These are phyloP conservation scores for Dasypus novemcinctus DNA, from an alignment of 2,113 vertebrate species.

Conservation along the genomic window DNA sequence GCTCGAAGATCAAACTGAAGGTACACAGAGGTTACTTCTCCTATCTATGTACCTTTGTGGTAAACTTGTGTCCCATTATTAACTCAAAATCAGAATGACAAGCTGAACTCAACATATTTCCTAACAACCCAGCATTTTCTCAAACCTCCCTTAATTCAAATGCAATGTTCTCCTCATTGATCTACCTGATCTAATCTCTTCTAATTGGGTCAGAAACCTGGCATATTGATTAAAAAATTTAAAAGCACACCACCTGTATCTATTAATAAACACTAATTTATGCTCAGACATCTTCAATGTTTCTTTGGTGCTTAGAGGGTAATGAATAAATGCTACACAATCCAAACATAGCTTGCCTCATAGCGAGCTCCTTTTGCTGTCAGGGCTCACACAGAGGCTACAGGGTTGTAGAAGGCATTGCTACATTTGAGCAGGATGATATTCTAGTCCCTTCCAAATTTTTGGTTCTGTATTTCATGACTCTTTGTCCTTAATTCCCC, in stretches of 20 bases:
- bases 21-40: not conserved
- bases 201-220: not conserved
- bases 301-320: not conserved
- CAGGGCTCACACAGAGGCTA: not conserved
- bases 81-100: not conserved
- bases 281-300: not conserved
- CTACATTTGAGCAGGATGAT: not conserved
- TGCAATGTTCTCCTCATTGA: not conserved
- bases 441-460: not conserved
- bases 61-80: not conserved
- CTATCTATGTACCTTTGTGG: not conserved
- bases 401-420: not conserved
- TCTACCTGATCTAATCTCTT: not conserved
- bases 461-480: not conserved
- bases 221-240: not conserved
- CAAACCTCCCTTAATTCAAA: not conserved
- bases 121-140: not conserved
- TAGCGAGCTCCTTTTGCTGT: not conserved
- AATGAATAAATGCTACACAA: not conserved
- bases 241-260: not conserved
- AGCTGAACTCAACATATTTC: not conserved
- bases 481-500: not conserved
- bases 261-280: not conserved
- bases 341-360: not conserved
- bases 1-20: rapidly evolving